Evolutionary conservation across 2,113 vertebrate species (phyloP).

Genomic region (Saiga tatarica): DNA sequence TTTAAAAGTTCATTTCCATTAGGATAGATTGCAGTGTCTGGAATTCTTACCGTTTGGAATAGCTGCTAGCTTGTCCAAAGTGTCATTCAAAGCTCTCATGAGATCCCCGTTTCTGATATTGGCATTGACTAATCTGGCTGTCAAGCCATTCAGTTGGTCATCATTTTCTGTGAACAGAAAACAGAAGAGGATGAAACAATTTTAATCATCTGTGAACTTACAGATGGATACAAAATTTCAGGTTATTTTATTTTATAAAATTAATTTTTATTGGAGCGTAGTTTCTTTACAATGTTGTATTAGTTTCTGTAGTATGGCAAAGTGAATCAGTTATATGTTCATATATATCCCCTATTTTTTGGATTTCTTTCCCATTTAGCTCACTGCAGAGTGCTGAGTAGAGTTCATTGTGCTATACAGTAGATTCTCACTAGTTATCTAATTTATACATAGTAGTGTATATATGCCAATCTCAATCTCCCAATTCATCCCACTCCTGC

Average conservation of each 20-base stretch:
- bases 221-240: neutral
- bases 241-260: neutral
- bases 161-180: slow-evolving; percentile 83
- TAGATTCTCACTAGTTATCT: neutral
- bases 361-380: neutral
- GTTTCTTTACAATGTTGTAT: neutral
- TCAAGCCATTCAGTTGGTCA: slow-evolving; percentile 83
- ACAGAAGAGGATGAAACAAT: neutral
- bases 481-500: neutral
- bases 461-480: neutral
- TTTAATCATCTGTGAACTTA: neutral
- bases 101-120: slow-evolving; percentile 88
- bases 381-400: neutral
- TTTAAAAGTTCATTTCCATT: neutral
- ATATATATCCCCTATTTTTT: neutral
- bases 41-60: slow-evolving; percentile 90
- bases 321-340: neutral
- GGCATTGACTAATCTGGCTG: slow-evolving; percentile 87
- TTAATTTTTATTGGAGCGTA: neutral
- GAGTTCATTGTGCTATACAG: neutral
- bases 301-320: neutral
- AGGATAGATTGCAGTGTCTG: too few species aligned
- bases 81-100: slow-evolving; percentile 89
- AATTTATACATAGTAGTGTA: neutral
- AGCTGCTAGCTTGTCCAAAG: slow-evolving; percentile 87